These are phyloP conservation scores for Cosmia trapezina DNA, from an alignment of 2,888 invertebrate genomes.

Conservation along the genomic window DNA sequence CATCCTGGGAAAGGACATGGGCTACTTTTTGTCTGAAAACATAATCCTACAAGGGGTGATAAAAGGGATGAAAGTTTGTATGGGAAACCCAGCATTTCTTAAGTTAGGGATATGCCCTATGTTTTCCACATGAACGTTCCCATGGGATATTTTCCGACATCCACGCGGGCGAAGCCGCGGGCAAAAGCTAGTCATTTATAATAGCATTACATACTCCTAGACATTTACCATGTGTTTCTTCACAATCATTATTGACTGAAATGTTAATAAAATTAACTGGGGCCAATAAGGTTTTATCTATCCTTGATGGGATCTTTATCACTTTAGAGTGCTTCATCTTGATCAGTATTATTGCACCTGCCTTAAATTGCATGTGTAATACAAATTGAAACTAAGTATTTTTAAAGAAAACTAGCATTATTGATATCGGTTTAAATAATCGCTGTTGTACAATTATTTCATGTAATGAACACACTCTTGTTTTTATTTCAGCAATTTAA, in stretches of 20 bases:
- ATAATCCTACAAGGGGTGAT: too few relatives aligned
- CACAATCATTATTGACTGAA: slow-evolving; percentile 7
- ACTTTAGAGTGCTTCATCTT: slow-evolving; percentile 11
- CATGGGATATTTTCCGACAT: too few relatives aligned
- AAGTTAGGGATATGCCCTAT: too few relatives aligned
- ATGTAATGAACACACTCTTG: background rate
- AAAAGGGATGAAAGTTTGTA: too few relatives aligned
- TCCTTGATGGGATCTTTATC: slow-evolving; percentile 19
- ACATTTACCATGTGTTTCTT: slow-evolving; percentile 1
- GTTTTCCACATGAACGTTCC: too few relatives aligned
- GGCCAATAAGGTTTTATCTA: slow-evolving; percentile 21
- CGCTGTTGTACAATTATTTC: background rate
- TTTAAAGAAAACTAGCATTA: too few relatives aligned
- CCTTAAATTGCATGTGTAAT: background rate
- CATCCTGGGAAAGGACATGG: too few relatives aligned
- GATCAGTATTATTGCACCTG: slow-evolving; percentile 39
- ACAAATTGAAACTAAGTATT: background rate
- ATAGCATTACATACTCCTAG: slow-evolving; percentile 29
- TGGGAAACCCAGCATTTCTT: too few relatives aligned
- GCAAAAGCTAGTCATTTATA: too few relatives aligned
- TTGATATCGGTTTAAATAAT: background rate
- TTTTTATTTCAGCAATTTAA: background rate
- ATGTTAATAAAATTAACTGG: slow-evolving; percentile 17
- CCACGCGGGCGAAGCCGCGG: too few relatives aligned
- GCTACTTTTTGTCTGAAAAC: too few relatives aligned